A percentile compares a stretch with the other conserved stretches of the same genome.
These are phyloP conservation scores for Chrysoperla carnea DNA, from an alignment of 1,140 invertebrate genomes.

Conservation along the genomic window DNA sequence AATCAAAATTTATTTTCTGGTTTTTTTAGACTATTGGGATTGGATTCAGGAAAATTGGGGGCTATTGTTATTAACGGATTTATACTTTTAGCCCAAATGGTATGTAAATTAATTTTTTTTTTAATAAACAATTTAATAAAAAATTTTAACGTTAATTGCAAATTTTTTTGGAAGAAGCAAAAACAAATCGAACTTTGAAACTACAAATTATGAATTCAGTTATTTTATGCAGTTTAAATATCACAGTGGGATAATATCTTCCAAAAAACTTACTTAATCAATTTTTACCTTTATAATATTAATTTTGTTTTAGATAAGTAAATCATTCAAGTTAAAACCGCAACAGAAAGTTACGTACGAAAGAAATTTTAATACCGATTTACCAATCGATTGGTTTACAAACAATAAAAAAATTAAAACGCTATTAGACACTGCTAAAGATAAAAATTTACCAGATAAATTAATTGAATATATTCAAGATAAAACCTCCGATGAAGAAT, in stretches of 20 bases:
- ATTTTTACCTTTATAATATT: too few species aligned
- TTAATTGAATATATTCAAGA: conserved; percentile 38
- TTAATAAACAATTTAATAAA: too few species aligned
- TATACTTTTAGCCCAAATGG: conserved; percentile 68
- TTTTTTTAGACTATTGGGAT: conserved; percentile 49
- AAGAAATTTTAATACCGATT: conserved; percentile 14
- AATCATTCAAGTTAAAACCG: conserved; percentile 19
- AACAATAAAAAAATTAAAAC: conserved; percentile 28
- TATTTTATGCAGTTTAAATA: too few species aligned
- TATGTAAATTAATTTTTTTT: conserved; percentile 22
- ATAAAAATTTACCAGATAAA: conserved; percentile 36
- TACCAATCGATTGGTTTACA: conserved; percentile 29
- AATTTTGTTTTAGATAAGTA: conserved; percentile 26
- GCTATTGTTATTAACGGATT: conserved; percentile 63
- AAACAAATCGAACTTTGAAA: too few species aligned
- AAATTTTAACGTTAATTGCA: too few species aligned
- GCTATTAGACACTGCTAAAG: conserved; percentile 33
- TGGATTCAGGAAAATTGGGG: conserved; percentile 53
- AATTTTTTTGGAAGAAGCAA: too few species aligned
- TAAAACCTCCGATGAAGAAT: conserved; percentile 31
- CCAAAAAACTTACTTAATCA: too few species aligned
- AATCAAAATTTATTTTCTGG: conserved; percentile 31
- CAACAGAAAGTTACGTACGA: conserved; percentile 13
- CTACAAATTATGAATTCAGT: too few species aligned
- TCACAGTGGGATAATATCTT: too few species aligned